Conservation (phyloP, 2,888 invertebrate genomes). For the Tenodera sinensis region DNA sequence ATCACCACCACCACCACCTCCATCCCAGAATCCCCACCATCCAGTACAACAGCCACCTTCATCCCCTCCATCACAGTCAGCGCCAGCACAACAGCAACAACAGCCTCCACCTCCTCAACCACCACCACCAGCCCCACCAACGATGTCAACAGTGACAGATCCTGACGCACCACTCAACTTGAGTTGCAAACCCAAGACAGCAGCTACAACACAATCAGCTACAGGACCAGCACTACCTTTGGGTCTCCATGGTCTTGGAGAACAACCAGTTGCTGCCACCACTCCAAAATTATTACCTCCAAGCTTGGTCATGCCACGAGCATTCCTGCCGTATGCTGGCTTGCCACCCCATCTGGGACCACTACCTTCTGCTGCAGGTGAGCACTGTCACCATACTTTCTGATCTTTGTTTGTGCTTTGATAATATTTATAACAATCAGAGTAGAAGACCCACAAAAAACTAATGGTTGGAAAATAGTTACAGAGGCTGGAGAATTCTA, state of each 20-base stretch:
- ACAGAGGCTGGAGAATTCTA: no score
- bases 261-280: conserved; percentile 51
- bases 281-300: conserved; percentile 57
- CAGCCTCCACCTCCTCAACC: conserved; percentile 24
- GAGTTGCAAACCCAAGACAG: conserved; percentile 69
- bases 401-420: no score
- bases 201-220: conserved; percentile 22
- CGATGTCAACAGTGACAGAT: conserved; percentile 45
- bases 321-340: conserved; percentile 60
- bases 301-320: conserved; percentile 56
- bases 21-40: conserved; percentile 29
- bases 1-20: conserved; percentile 40
- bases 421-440: no score
- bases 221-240: conserved; percentile 43
- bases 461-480: no score
- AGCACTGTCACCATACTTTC: conserved; percentile 14
- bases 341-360: conserved; percentile 56
- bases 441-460: no score
- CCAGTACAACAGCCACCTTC: conserved; percentile 55
- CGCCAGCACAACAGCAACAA: conserved; percentile 56
- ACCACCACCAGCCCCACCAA: conserved; percentile 35
- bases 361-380: conserved; percentile 38
- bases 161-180: conserved; percentile 85
- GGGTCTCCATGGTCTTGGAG: conserved; percentile 30
- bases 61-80: conserved; percentile 81